Base-by-base conservation (phyloP, 2,888 invertebrate species). In the Torymus aiolomorphi region DNA sequence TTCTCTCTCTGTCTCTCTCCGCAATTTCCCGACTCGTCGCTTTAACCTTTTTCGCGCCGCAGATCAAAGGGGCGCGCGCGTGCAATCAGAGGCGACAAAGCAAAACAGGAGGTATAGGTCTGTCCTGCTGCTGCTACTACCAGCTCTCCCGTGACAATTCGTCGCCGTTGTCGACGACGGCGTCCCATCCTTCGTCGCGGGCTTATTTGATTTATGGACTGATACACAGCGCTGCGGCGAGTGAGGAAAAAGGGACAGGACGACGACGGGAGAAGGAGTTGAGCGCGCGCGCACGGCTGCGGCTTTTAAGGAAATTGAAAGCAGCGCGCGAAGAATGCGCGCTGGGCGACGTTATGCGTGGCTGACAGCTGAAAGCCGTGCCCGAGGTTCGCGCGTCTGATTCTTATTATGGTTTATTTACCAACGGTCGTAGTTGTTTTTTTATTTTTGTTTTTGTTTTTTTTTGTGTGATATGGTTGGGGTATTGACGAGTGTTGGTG, bases 181-280 rank as follows among this genome's bases (percentile, higher is more conserved):
- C 59, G 70, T 51, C n/a, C 62, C 4, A 67, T 70, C 66, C 61
- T 66, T 69, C 70, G 72, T 72, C 74, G 70, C 59, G 67, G 62
- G 80, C 66, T 78, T 78, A 78, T 78, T 81, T 78, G 75, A 81
- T 81, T 81, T 81, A 78, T 75, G 66, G 66, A 78, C 75, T 72
- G 71, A 75, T 78, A 76, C 31, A 71, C 57, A n/a, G 56, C 42
- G 18, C 20, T n/a, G n/a, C 18, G 71, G 51, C 42, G 42, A 57
- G 18, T 12, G 31, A 57, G 16, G 18, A 57, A 57, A 11, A 16
- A 14, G 2, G n/a, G n/a, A 62, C 62, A 31, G 24, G 56, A 57
- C 31, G 71, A 77, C 42, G 16, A 57, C 63, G 31, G 18, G 57
- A 20, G 12, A 42, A 75, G 18, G 14, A 54, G 14, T 16, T 13